These are phyloP conservation scores for Peromyscus eremicus DNA, from an alignment of 2,797 vertebrate species.

Conservation along the genomic window DNA sequence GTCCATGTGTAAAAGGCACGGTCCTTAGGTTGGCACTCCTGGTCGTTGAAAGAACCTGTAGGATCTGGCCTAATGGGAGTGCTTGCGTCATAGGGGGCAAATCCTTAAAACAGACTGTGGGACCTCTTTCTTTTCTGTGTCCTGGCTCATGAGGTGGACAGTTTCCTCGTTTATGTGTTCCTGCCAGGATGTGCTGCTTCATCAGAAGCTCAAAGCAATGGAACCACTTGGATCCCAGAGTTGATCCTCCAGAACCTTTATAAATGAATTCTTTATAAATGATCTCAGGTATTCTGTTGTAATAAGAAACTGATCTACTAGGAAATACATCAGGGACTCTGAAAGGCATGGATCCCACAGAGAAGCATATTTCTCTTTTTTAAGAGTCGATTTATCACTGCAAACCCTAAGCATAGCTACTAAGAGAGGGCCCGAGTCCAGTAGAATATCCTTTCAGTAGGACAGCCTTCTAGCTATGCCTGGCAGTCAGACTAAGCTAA, in stretches of 20 bases:
- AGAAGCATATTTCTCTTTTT: not conserved
- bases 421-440: not conserved
- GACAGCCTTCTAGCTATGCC: not conserved
- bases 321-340: conserved; percentile 20
- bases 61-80: not conserved
- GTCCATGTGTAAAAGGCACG: not conserved
- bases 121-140: not conserved
- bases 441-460: not conserved
- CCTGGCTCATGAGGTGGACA: not conserved
- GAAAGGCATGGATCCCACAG: not conserved
- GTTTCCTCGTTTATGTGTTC: not conserved
- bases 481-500: not conserved
- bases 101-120: not conserved
- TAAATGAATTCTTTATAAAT: not conserved
- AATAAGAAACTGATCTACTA: not conserved
- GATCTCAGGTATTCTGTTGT: not conserved
- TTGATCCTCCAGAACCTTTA: not conserved
- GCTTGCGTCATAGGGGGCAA: no score
- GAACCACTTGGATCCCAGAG: not conserved
- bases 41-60: not conserved
- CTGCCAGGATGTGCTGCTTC: not conserved
- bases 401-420: conserved; percentile 1
- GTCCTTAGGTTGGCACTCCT: not conserved
- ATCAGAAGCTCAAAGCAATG: not conserved
- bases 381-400: not conserved